Base-by-base conservation (phyloP, 2,888 invertebrate genomes). In the Tromatobia lineatoria region DNA sequence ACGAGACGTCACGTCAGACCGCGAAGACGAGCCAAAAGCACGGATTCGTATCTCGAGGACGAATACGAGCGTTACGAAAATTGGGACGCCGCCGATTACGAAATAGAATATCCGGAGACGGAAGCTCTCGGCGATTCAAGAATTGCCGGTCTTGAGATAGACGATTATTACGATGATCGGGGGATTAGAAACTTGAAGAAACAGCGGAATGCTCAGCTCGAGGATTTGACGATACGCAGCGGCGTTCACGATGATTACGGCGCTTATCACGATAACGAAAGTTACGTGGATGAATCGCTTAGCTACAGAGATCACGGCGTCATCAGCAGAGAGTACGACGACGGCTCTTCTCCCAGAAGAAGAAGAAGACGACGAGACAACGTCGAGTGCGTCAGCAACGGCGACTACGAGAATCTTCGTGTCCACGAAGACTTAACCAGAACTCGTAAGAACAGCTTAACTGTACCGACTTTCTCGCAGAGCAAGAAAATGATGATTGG, bases 11-110 rank as follows among this genome's bases (percentile, higher is more conserved):
- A 57, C 29, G 73, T 66, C 0, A 64, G 66, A 45, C 88, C 89
- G 0, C 88, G 91, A 0, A 86, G 91, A 83, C 81, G 92, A 71
- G 90, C 92, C 0, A 91, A 90, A 66, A 92, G 92, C 79, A 91
- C 88, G 52, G 92, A 92, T 61, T 91, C 91, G 18, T 93, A 93
- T 74, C 87, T 91, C 66, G 89, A 89, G 20, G 87, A 90, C 64
- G 90, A 88, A 0, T 89, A 89, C 77, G 88, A 89, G 34, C 67
- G 87, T 2, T 73, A 80, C 45, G 80, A 82, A 29, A 80, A 85
- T 73, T 81, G 78, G 83, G 79, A 78, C n/a, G 45, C 66, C 45
- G 76, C 47, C 52, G 76, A 81, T 29, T 92, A 82, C 73, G 69
- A 75, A 25, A 90, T 89, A 80, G 89, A 90, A 6, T 88, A 89